A percentile compares a stretch with the other conserved stretches of the same genome.
Conservation (phyloP, 2,797 vertebrate species). For the Lepus townsendii region DNA sequence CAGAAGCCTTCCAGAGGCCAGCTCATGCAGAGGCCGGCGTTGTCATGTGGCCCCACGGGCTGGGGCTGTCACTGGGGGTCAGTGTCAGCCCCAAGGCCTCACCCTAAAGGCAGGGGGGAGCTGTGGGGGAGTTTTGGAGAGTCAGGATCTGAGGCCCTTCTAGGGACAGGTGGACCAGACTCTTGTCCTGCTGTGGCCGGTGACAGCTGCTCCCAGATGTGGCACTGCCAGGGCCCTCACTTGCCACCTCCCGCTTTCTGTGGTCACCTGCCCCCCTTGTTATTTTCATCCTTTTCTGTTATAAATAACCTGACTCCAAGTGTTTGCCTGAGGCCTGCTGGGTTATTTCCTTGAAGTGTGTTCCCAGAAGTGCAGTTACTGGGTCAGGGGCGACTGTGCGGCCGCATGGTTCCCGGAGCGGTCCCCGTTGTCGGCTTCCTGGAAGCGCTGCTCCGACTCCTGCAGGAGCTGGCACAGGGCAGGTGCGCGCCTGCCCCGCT, state of each 20-base stretch:
- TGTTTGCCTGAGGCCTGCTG: conserved; percentile 6
- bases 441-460: conserved; percentile 40
- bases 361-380: conserved; percentile 78
- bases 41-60: not conserved
- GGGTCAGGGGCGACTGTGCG: conserved; percentile 72
- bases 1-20: not conserved
- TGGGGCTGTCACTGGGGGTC: not conserved
- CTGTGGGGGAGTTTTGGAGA: not conserved
- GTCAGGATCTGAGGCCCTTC: not conserved
- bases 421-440: conserved; percentile 62
- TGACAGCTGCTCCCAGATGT: not conserved
- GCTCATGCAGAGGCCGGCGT: not conserved
- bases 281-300: conserved; percentile 54
- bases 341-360: conserved; percentile 69
- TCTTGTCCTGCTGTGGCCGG: not conserved
- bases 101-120: not conserved
- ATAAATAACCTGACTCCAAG: conserved; percentile 65
- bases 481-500: not conserved
- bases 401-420: not conserved
- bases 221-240: not conserved
- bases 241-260: not conserved
- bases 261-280: conserved; percentile 7
- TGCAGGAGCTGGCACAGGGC: not conserved
- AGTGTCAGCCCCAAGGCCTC: not conserved
- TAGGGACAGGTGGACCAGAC: not conserved